Evolutionary conservation across 2,113 vertebrate genomes (phyloP).

Genomic region (Entomyzon cyanotis): DNA sequence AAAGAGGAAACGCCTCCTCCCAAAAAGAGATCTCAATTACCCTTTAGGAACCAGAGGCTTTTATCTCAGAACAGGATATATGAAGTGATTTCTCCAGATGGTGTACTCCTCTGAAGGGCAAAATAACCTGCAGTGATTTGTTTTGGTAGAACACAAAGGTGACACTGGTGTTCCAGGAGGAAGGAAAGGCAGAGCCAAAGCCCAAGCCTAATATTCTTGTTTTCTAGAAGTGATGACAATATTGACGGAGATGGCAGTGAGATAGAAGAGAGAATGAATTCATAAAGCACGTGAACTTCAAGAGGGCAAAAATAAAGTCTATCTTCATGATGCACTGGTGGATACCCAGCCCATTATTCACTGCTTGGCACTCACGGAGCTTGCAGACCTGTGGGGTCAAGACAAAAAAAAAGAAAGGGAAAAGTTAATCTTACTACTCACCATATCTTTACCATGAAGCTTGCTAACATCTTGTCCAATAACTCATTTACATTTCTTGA

Average conservation of each 20-base stretch:
- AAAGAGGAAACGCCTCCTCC: neutral
- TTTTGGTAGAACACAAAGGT: neutral
- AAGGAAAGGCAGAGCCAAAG: conserved; percentile 27
- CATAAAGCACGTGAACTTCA: conserved; percentile 26
- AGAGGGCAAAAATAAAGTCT: conserved; percentile 37
- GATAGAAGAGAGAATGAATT: conserved; percentile 9
- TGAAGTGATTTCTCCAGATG: neutral
- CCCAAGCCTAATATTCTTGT: neutral
- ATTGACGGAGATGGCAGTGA: neutral
- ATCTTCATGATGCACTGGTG: conserved; percentile 70
- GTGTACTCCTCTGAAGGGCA: neutral
- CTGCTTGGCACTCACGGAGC: neutral
- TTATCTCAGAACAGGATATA: conserved; percentile 28
- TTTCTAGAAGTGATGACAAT: conserved; percentile 52
- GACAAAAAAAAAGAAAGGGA: neutral
- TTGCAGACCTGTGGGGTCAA: conserved; percentile 39
- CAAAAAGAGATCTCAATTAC: conserved; percentile 70
- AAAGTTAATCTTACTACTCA: neutral
- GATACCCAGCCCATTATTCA: conserved; percentile 49
- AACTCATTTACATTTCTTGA: neutral
- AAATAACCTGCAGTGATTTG: neutral
- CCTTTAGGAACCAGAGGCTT: conserved; percentile 63
- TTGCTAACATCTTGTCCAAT: neutral
- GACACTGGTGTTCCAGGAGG: neutral
- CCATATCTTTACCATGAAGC: neutral